A percentile compares a stretch with the other conserved stretches of the same genome.
Evolutionary conservation across 2,113 vertebrate genomes (phyloP).

Genomic region (Pagrus major): DNA sequence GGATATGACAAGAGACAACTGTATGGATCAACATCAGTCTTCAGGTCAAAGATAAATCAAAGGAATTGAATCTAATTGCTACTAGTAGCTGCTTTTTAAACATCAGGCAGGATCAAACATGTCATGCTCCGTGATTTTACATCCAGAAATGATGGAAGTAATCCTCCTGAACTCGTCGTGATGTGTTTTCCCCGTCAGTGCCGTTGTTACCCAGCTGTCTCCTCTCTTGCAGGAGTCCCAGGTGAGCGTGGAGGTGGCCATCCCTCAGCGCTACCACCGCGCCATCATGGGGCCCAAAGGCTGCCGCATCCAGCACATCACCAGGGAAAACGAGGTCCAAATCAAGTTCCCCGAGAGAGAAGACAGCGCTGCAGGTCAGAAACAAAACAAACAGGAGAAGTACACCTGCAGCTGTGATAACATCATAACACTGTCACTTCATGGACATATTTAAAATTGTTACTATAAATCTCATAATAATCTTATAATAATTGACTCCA

Average conservation of each 20-base stretch:
- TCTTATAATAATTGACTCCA: neutral
- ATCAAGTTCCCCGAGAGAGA: constrained; percentile 90
- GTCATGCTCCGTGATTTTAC: neutral
- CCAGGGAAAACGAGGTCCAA: constrained; percentile 85
- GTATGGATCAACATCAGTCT: neutral
- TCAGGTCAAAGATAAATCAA: constrained; percentile 9
- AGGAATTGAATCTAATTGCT: neutral
- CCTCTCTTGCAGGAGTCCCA: constrained; percentile 82
- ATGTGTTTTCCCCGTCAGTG: neutral
- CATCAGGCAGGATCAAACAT: neutral
- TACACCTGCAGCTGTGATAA: neutral
- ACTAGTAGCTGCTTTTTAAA: neutral
- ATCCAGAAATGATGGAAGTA: neutral
- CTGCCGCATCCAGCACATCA: constrained; percentile 85
- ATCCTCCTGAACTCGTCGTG: neutral
- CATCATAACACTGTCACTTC: neutral
- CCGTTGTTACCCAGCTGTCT: constrained; percentile 17
- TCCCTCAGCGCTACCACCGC: constrained; percentile 86
- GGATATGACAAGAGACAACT: neutral
- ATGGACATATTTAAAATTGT: neutral
- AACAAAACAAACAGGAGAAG: neutral
- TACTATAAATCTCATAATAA: too few species aligned
- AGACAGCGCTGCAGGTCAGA: constrained; percentile 80
- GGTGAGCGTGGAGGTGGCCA: constrained; percentile 84
- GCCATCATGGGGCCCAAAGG: constrained; percentile 87